These are phyloP conservation scores for Sylvilagus bachmani DNA, from an alignment of 2,113 vertebrate genomes.

Conservation along the genomic window DNA sequence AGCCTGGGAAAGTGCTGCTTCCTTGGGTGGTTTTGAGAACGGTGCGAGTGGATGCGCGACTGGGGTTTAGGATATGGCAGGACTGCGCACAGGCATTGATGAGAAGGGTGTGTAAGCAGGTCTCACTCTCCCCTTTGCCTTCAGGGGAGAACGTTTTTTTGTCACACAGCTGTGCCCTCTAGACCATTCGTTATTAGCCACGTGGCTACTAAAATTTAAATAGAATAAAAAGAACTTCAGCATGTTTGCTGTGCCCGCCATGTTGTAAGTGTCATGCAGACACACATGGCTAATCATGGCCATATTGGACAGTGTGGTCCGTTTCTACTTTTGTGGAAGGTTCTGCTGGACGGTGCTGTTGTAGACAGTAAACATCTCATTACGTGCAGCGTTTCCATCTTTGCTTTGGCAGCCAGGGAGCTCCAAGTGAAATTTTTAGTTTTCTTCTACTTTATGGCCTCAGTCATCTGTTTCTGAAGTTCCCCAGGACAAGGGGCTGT, in stretches of 20 bases:
- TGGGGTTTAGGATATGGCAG: no score
- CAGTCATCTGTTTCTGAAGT: background rate
- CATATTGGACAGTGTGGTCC: no score
- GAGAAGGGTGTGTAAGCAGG: background rate
- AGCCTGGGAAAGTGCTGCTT: background rate
- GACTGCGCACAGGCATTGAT: background rate
- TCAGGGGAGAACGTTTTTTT: background rate
- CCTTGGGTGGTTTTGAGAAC: background rate
- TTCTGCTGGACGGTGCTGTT: background rate
- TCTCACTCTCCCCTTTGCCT: background rate
- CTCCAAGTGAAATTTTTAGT: background rate
- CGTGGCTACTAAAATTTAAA: background rate
- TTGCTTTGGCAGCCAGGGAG: background rate
- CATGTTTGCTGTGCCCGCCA: background rate
- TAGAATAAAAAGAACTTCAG: background rate
- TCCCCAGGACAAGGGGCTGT: constrained; percentile 18
- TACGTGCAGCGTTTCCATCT: background rate
- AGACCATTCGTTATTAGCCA: no score
- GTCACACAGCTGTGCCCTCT: background rate
- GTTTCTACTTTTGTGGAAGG: background rate
- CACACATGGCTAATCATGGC: background rate
- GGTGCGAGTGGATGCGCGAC: background rate
- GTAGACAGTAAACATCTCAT: background rate
- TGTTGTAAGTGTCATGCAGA: background rate
- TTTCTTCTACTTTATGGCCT: background rate